These are phyloP conservation scores for Oreochromis mossambicus DNA, from an alignment of 2,797 vertebrate species.

Conservation along the genomic window DNA sequence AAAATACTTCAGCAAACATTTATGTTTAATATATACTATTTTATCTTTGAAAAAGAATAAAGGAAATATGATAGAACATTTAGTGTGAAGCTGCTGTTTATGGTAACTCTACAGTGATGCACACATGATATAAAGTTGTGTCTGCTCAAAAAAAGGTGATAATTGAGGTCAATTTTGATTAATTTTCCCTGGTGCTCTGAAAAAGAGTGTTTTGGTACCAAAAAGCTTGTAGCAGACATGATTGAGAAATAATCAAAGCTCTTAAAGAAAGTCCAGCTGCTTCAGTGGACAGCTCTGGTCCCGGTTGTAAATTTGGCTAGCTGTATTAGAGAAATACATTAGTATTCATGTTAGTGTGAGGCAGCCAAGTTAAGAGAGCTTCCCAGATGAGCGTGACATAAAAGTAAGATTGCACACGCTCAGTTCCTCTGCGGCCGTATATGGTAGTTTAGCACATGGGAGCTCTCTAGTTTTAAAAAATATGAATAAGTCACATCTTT, in stretches of 20 bases:
- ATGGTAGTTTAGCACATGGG: not conserved
- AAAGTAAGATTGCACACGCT: not conserved
- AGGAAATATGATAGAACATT: not conserved
- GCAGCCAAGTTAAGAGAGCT: not conserved
- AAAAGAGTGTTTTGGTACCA: not conserved
- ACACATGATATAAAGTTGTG: not conserved
- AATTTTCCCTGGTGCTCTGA: not conserved
- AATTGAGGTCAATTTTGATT: not conserved
- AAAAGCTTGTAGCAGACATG: not conserved
- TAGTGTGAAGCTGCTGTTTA: not conserved
- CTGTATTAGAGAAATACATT: not conserved
- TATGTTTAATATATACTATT: too few species aligned
- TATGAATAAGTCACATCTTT: not conserved
- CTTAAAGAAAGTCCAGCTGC: not conserved
- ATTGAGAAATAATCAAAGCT: not conserved
- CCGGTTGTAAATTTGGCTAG: not conserved
- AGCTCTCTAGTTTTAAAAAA: not conserved
- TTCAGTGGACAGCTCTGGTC: conserved; percentile 4
- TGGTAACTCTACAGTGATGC: not conserved
- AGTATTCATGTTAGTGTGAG: too few species aligned
- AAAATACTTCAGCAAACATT: too few species aligned
- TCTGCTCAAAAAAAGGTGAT: too few species aligned
- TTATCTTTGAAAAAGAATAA: too few species aligned
- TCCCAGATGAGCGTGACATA: not conserved
- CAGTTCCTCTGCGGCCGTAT: not conserved